Percentiles rank a stretch among this genome's conserved stretches.
Evolutionary conservation across 2,888 invertebrate species (phyloP).

Genomic region (Hydriomena furcata): DNA sequence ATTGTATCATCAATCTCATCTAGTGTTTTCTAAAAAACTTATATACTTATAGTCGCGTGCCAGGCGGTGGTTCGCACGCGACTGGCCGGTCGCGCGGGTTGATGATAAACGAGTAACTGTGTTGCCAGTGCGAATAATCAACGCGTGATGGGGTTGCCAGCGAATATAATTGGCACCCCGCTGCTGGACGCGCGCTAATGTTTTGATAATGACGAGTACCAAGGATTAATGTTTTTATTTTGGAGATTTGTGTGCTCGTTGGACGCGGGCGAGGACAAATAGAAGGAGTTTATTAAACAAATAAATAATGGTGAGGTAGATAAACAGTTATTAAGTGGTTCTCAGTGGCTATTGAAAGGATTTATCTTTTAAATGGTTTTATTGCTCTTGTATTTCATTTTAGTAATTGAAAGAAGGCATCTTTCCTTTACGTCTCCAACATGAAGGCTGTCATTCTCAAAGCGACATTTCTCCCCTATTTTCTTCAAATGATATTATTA

Average conservation of each 20-base stretch:
- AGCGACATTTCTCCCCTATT: too few relatives aligned
- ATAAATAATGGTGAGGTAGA: conserved; percentile 42
- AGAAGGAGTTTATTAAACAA: conserved; percentile 47
- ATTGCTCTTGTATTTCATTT: too few relatives aligned
- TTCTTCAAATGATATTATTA: too few relatives aligned
- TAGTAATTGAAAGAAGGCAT: too few relatives aligned
- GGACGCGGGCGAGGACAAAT: conserved; percentile 46
- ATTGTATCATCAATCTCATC: conserved; percentile 38
- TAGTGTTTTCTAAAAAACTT: conserved; percentile 48
- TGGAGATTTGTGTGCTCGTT: conserved; percentile 61
- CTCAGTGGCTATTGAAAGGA: conserved; percentile 3
- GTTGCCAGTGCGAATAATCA: conserved; percentile 68
- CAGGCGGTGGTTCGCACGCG: conserved; percentile 54
- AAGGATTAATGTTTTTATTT: conserved; percentile 70
- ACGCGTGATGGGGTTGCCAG: conserved; percentile 73
- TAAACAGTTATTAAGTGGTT: conserved; percentile 13
- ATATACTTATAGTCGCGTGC: conserved; percentile 44
- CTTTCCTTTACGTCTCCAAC: too few relatives aligned
- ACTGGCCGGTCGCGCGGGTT: conserved; percentile 48
- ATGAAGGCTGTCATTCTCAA: too few relatives aligned
- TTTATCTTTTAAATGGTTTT: not conserved
- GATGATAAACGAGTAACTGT: conserved; percentile 67
- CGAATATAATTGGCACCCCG: conserved; percentile 80
- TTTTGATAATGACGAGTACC: conserved; percentile 78
- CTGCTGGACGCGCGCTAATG: conserved; percentile 71